A percentile compares a stretch with the other conserved stretches of the same genome.
phyloP scores from a whole-genome alignment of 2,113 vertebrate genomes.

The Tragelaphus scriptus region DNA sequence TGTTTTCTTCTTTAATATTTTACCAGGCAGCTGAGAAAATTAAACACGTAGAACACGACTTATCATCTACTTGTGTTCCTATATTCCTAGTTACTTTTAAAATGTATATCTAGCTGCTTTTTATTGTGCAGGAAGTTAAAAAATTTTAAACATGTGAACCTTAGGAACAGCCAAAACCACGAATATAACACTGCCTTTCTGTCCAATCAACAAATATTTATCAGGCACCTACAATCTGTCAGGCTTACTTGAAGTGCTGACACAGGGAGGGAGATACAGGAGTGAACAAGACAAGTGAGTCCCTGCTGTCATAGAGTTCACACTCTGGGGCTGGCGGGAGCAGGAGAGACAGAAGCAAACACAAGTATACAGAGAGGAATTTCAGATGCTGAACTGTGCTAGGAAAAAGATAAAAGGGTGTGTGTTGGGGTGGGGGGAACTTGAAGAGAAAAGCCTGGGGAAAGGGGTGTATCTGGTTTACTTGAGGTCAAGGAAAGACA shows the following conservation, averaged over 20 bases:
- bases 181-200: background rate
- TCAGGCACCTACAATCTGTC: background rate
- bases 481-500: background rate
- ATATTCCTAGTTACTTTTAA: background rate
- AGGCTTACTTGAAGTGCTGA: background rate
- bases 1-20: background rate
- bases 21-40: background rate
- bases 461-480: background rate
- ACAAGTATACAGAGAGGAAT: background rate
- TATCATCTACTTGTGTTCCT: background rate
- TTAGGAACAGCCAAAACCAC: background rate
- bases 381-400: background rate
- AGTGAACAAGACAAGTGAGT: background rate
- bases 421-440: background rate
- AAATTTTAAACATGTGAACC: conserved; percentile 14
- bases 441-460: background rate
- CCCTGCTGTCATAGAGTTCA: background rate
- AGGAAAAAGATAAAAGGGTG: background rate
- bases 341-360: background rate
- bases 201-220: background rate
- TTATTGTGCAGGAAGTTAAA: background rate
- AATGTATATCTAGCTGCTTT: background rate
- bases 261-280: background rate
- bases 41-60: background rate
- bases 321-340: background rate